These are phyloP conservation scores for Petrocephalus schoutedeni DNA, from an alignment of 2,797 vertebrate species.

Conservation along the genomic window DNA sequence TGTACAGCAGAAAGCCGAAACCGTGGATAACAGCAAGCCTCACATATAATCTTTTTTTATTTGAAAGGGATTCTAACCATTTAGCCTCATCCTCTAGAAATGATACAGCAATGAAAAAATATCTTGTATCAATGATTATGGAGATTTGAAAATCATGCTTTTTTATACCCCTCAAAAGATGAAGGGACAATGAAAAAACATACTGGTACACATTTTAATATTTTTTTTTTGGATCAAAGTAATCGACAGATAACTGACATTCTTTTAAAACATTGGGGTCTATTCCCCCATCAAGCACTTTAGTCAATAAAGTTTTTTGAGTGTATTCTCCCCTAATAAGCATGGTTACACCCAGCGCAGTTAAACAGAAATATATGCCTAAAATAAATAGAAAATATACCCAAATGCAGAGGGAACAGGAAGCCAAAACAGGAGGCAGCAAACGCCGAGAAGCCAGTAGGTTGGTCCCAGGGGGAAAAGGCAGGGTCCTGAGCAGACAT, in stretches of 20 bases:
- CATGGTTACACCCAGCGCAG: not conserved
- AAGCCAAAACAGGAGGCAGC: not conserved
- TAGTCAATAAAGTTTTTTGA: not conserved
- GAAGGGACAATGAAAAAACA: not conserved
- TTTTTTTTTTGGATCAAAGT: not conserved
- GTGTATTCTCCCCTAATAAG: not conserved
- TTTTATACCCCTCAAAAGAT: not conserved
- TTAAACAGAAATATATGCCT: too few species aligned
- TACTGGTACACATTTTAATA: not conserved
- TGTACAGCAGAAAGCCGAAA: too few species aligned
- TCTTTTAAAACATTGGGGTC: not conserved
- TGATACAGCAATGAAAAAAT: not conserved
- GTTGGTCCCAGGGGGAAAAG: not conserved
- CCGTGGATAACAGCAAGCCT: too few species aligned
- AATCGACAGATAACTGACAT: not conserved
- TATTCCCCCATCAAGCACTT: not conserved
- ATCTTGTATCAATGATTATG: not conserved
- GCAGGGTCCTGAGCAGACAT: not conserved
- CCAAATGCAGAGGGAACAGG: not conserved
- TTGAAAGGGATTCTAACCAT: not conserved
- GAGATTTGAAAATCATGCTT: not conserved
- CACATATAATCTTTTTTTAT: not conserved
- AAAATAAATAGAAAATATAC: too few species aligned
- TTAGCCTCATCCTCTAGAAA: not conserved
- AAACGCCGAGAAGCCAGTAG: not conserved